Conservation (phyloP, 2,888 invertebrate genomes). For the Penaeus monodon region DNA sequence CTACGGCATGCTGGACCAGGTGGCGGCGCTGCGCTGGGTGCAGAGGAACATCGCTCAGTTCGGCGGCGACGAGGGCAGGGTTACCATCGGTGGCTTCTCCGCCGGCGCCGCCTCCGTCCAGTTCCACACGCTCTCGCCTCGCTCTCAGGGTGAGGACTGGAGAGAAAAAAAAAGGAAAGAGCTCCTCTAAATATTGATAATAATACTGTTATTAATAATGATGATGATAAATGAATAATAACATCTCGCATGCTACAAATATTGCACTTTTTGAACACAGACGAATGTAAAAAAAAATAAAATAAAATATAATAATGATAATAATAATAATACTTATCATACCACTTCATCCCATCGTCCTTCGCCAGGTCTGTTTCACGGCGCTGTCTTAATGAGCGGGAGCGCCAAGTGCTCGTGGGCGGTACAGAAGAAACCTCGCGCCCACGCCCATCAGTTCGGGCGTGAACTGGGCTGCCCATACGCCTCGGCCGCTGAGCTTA, state of each 20-base stretch:
- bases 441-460: conserved; percentile 19
- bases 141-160: conserved; percentile 39
- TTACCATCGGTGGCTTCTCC: conserved; percentile 68
- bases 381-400: conserved; percentile 44
- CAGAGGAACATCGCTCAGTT: conserved; percentile 67
- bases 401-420: conserved; percentile 41
- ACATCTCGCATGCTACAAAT: no score
- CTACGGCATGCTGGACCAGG: conserved; percentile 68
- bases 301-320: no score
- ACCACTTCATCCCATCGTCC: background rate
- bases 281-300: no score
- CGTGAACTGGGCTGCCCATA: conserved; percentile 32
- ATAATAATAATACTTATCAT: no score
- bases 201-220: no score
- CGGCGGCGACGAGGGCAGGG: conserved; percentile 67
- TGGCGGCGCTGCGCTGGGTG: conserved; percentile 69
- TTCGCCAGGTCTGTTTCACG: conserved; percentile 42
- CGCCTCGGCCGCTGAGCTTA: conserved; percentile 2
- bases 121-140: conserved; percentile 41
- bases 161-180: no score
- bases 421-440: conserved; percentile 15
- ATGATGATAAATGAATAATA: no score
- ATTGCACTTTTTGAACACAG: no score
- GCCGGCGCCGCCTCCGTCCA: conserved; percentile 68
- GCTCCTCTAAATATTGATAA: no score